Evolutionary conservation across 2,888 invertebrate species (phyloP).

Genomic region (Homarus gammarus): DNA sequence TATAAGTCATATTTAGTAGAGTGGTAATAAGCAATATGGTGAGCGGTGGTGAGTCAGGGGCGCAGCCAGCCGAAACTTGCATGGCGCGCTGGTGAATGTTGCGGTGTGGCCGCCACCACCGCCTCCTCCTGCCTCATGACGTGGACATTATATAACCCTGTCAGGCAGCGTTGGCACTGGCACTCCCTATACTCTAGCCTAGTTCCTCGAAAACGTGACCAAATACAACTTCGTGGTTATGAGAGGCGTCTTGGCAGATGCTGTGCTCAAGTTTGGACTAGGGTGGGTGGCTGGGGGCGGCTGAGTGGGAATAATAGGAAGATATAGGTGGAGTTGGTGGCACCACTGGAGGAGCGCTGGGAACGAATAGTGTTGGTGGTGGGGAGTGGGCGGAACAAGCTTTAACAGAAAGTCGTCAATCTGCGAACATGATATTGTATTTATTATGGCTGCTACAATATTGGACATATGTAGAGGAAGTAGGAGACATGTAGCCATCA

Average conservation of each 20-base stretch:
- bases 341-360: not conserved
- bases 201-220: not conserved
- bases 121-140: slow-evolving; percentile 10
- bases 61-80: too few species aligned
- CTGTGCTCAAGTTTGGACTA: too few species aligned
- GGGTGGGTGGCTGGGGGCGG: not conserved
- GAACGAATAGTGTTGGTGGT: not conserved
- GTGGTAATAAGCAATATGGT: too few species aligned
- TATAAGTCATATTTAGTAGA: too few species aligned
- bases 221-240: not conserved
- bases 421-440: slow-evolving; percentile 1
- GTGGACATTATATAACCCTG: slow-evolving; percentile 45
- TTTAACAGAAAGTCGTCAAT: slow-evolving; percentile 29
- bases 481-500: not conserved
- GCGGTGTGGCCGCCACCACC: not conserved
- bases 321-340: not conserved
- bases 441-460: slow-evolving; percentile 13
- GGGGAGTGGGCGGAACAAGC: slow-evolving; percentile 30
- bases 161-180: slow-evolving; percentile 23
- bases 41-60: too few species aligned
- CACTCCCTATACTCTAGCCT: slow-evolving; percentile 2
- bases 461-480: slow-evolving; percentile 9
- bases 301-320: not conserved
- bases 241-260: too few species aligned
- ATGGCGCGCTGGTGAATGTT: not conserved